Conservation (phyloP, 2,888 invertebrate genomes). For the Cotesia congregata region DNA sequence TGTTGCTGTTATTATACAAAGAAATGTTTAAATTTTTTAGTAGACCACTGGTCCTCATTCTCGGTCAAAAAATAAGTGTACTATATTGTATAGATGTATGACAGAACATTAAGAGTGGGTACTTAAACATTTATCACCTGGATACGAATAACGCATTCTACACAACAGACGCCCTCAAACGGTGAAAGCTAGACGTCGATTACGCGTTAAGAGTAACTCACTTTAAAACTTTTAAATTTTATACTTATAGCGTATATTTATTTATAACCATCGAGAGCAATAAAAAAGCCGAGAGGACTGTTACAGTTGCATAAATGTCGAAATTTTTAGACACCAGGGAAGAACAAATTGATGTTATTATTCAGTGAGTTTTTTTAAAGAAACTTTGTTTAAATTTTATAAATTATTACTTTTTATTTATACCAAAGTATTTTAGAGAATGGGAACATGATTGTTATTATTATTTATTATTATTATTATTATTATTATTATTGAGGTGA, state of each 20-base stretch:
- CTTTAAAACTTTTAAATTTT: neutral
- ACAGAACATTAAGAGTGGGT: neutral
- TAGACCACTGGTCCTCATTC: neutral
- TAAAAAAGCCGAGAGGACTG: slow-evolving; percentile 29
- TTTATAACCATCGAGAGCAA: slow-evolving; percentile 10
- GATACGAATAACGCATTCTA: slow-evolving; percentile 13
- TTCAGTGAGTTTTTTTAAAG: neutral
- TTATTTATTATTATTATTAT: no score
- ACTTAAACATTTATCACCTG: slow-evolving; percentile 23
- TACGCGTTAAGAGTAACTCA: slow-evolving; percentile 25
- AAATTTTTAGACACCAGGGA: slow-evolving; percentile 19
- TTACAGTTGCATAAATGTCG: slow-evolving; percentile 39
- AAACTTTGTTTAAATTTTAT: no score
- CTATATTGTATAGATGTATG: neutral
- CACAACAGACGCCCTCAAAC: slow-evolving; percentile 34
- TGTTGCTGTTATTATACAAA: no score
- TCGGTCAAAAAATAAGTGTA: neutral
- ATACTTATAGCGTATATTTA: slow-evolving; percentile 6
- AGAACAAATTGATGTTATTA: slow-evolving; percentile 23
- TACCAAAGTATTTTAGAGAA: slow-evolving; percentile 3
- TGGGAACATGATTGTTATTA: slow-evolving; percentile 4
- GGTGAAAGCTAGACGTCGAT: slow-evolving; percentile 40
- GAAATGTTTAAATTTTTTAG: neutral
- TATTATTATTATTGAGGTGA: slow-evolving; percentile 5
- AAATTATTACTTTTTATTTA: neutral